Evolutionary conservation across 2,797 vertebrate species (phyloP).

Genomic region (Mus spretus): DNA sequence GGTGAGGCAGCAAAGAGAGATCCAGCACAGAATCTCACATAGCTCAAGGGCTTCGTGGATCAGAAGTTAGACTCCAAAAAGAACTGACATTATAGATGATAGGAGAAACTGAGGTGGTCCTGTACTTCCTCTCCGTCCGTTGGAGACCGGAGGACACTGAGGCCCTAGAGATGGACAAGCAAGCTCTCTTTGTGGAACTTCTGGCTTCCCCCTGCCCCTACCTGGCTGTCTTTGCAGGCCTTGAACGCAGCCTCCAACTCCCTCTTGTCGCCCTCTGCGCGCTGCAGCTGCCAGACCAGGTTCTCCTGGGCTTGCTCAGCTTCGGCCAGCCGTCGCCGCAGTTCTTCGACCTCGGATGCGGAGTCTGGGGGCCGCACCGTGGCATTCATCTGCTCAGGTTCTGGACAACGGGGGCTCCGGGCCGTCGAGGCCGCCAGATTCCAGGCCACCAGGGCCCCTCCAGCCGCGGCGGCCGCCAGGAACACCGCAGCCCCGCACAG

Average conservation of each 20-base stretch:
- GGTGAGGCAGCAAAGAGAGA: not conserved
- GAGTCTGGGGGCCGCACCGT: not conserved
- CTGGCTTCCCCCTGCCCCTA: constrained; percentile 12
- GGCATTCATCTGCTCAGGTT: constrained; percentile 41
- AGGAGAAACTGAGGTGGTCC: not conserved
- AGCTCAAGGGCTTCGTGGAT: not conserved
- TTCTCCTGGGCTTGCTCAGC: not conserved
- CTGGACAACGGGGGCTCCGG: constrained; percentile 48
- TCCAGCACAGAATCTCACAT: not conserved
- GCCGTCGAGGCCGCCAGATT: constrained; percentile 73
- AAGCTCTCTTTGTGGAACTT: fast-evolving
- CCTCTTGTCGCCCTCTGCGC: not conserved
- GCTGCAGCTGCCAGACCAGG: constrained; percentile 62
- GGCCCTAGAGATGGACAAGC: not conserved
- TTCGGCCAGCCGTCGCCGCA: constrained; percentile 60
- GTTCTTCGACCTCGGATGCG: constrained; percentile 31
- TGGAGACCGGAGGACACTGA: not conserved
- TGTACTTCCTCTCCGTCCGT: too few species aligned
- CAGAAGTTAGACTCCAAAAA: not conserved
- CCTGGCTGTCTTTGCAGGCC: constrained; percentile 73
- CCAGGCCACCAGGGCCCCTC: constrained; percentile 79
- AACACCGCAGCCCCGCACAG: constrained; percentile 74
- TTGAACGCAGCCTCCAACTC: constrained; percentile 53
- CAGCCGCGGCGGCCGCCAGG: constrained; percentile 44
- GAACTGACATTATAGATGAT: not conserved